These are phyloP conservation scores for Eilema depressum DNA, from an alignment of 2,888 invertebrate genomes.

Conservation along the genomic window DNA sequence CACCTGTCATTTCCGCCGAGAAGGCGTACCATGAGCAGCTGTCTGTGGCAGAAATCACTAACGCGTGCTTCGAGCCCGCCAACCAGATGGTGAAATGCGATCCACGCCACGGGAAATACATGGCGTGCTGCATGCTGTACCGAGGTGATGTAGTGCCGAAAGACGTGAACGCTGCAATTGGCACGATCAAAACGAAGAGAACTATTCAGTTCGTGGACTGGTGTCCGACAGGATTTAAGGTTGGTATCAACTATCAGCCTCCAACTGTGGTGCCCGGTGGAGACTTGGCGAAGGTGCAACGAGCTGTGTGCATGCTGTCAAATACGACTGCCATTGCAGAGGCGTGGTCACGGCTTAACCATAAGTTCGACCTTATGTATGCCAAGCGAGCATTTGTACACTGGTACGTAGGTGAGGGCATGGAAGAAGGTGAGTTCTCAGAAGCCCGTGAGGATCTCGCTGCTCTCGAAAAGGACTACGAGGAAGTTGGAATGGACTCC, in stretches of 20 bases:
- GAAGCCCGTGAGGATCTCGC: slow-evolving; percentile 89
- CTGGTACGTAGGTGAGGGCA: slow-evolving; percentile 96
- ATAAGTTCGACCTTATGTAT: slow-evolving; percentile 98
- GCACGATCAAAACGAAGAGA: slow-evolving; percentile 97
- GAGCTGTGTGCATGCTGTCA: slow-evolving; percentile 98
- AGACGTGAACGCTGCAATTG: slow-evolving; percentile 97
- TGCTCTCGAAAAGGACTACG: slow-evolving; percentile 94
- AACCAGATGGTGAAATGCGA: slow-evolving; percentile 98
- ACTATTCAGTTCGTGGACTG: slow-evolving; percentile 98
- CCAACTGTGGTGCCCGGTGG: slow-evolving; percentile 96
- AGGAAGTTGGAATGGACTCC: slow-evolving; percentile 95
- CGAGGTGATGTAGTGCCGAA: slow-evolving; percentile 98
- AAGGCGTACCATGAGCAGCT: slow-evolving; percentile 97
- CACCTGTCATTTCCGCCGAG: slow-evolving; percentile 96
- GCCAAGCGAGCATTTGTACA: slow-evolving; percentile 98
- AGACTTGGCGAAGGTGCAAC: slow-evolving; percentile 96
- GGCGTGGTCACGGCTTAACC: slow-evolving; percentile 98
- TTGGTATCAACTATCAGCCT: slow-evolving; percentile 95
- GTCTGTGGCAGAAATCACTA: slow-evolving; percentile 96
- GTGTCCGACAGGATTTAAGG: slow-evolving; percentile 93
- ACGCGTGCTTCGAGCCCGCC: slow-evolving; percentile 97
- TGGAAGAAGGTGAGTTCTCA: slow-evolving; percentile 95
- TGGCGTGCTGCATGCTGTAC: slow-evolving; percentile 98
- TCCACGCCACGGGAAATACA: slow-evolving; percentile 95
- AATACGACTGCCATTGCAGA: slow-evolving; percentile 99